These are phyloP conservation scores for Takifugu ocellatus DNA, from an alignment of 2,797 vertebrate species.

Conservation along the genomic window DNA sequence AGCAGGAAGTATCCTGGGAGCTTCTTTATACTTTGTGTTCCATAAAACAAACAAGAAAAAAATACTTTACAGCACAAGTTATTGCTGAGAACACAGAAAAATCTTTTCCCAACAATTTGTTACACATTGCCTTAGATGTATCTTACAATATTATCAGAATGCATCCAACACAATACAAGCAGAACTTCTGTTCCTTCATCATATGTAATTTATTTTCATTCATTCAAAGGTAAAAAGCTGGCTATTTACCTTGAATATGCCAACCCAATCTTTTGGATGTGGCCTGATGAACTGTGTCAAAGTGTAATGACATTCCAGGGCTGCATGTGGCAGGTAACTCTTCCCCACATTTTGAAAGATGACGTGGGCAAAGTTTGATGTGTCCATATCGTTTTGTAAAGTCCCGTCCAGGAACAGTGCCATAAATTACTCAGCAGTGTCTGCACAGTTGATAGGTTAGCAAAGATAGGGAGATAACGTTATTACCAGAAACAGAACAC, in stretches of 20 bases:
- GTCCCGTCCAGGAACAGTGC: constrained; percentile 84
- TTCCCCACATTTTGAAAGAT: constrained; percentile 99
- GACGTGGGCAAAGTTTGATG: constrained; percentile 97
- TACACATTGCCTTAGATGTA: no score
- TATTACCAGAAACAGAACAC: constrained; percentile 3
- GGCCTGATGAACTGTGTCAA: constrained; percentile 94
- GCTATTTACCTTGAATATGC: constrained; percentile 93
- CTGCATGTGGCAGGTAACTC: constrained; percentile 94
- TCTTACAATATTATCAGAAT: background rate
- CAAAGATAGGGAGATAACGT: constrained; percentile 12
- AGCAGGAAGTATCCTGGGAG: no score
- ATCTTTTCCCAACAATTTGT: no score
- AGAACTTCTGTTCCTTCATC: no score
- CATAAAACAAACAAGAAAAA: no score
- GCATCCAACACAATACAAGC: background rate
- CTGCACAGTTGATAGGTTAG: constrained; percentile 24
- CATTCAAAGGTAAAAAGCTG: background rate
- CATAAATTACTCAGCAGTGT: constrained; percentile 76
- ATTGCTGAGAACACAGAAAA: no score
- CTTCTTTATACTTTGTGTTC: no score
- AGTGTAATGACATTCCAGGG: constrained; percentile 95
- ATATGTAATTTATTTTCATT: no score
- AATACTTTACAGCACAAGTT: no score
- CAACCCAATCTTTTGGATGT: constrained; percentile 97
- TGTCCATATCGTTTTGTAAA: constrained; percentile 82